Base-by-base conservation (phyloP, 2,113 vertebrate species). In the Cryptotis parvus region DNA sequence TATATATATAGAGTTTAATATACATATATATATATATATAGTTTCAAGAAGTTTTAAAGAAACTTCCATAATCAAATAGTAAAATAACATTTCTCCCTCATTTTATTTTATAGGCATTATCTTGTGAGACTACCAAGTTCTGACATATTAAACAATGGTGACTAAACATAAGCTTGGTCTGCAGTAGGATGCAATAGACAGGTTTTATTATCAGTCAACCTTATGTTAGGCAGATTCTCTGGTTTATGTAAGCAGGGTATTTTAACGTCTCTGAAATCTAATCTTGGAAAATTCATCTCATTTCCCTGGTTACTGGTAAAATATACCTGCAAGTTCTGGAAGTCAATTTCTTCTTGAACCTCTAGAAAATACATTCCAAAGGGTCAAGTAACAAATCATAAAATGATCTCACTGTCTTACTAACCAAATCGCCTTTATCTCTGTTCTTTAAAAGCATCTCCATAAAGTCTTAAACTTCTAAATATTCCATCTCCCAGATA, bases 101-200 rank as follows among this genome's bases (percentile, higher is more conserved):
- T 96, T 95, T 96, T 97, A 97, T 95, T 97, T 96, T 68, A 93
- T n/a, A n/a, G 83, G 86, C 79, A 73, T 96, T 93, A 96, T 74
- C n/a, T n/a, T n/a, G 94, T 97, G 92, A 96, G 83, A 96, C 95
- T 95, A 96, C 92, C 84, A 87, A 85, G 76, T 95, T 92, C 89
- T 97, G 91, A 94, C 84, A 91, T 95, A 96, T 95, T 96, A 92
- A 97, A 97, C 92, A 92, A 52, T 94, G 94, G 94, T 93, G 78
- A 84, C 95, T 95, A 97, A 91, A 92, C 91, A 91, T 95, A 96
- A 95, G 82, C 68, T 94, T 94, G 96, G 93, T 93, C 94, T 96
- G 77, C 89, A 93, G 93, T 29, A 27, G 93, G 82, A 76, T 93
- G 92, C 89, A 90, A 96, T 93, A 96, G 66, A 91, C n/a, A n/a